Percentiles rank a stretch among this genome's conserved stretches.
These are phyloP conservation scores for Turdus rufiventris DNA, from an alignment of 2,113 vertebrate species.

Conservation along the genomic window DNA sequence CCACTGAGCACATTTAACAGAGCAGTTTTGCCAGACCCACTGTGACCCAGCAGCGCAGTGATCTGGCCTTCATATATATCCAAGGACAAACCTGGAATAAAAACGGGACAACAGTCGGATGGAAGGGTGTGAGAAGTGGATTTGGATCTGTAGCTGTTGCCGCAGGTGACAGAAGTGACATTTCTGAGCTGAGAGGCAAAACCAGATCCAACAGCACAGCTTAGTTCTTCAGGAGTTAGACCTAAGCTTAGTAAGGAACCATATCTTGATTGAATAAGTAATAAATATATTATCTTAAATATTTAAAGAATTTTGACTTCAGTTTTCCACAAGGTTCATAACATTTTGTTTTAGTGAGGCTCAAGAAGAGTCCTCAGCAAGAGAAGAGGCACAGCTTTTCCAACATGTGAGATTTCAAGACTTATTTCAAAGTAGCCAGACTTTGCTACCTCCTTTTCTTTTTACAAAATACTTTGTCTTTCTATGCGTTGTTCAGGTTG, in stretches of 20 bases:
- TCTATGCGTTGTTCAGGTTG: background rate
- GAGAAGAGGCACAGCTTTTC: background rate
- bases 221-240: background rate
- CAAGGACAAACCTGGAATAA: constrained; percentile 77
- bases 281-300: background rate
- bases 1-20: constrained; percentile 86
- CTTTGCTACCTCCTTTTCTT: background rate
- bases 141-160: background rate
- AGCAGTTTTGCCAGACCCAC: constrained; percentile 84
- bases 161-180: background rate
- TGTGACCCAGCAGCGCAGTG: constrained; percentile 86
- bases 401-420: accelerated
- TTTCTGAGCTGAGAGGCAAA: background rate
- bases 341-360: background rate
- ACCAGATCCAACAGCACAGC: background rate
- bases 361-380: background rate
- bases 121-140: background rate
- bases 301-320: background rate
- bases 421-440: background rate
- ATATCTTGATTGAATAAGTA: background rate
- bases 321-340: accelerated
- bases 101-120: background rate
- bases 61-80: constrained; percentile 88
- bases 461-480: background rate
- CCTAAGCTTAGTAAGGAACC: background rate